phyloP scores from a whole-genome alignment of 2,113 vertebrate genomes.

The Coreoperca whiteheadi region DNA sequence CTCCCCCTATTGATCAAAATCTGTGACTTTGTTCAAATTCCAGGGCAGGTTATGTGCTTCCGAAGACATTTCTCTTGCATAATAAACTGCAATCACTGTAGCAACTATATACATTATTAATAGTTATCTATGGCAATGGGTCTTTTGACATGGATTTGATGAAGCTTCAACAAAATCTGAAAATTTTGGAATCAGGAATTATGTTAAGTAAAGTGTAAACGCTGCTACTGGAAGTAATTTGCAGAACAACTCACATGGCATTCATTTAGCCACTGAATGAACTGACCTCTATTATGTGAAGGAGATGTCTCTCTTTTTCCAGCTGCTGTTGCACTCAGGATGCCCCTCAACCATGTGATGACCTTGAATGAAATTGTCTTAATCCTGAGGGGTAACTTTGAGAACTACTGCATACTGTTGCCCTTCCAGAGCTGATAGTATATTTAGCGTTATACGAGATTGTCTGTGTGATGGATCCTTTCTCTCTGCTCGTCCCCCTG shows the following conservation, averaged over 20 bases:
- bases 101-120: not conserved
- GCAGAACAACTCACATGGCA: not conserved
- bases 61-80: not conserved
- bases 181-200: not conserved
- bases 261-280: not conserved
- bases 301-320: constrained; percentile 23
- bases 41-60: not conserved
- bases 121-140: not conserved
- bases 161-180: too few species aligned
- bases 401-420: constrained; percentile 15
- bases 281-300: constrained; percentile 19
- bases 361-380: constrained; percentile 59
- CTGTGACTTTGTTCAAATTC: not conserved
- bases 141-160: not conserved
- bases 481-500: constrained; percentile 21
- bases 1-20: not conserved
- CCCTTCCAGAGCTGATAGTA: constrained; percentile 34
- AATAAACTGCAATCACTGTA: not conserved
- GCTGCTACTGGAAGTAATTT: not conserved
- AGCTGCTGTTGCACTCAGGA: constrained; percentile 29
- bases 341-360: constrained; percentile 31
- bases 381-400: constrained; percentile 48
- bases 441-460: constrained; percentile 40
- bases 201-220: not conserved
- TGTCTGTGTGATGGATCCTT: constrained; percentile 23